These are phyloP conservation scores for Pelagia noctiluca DNA, from an alignment of 30 jellyfish, hydroid and myxozoan genomes.

Conservation along the genomic window DNA sequence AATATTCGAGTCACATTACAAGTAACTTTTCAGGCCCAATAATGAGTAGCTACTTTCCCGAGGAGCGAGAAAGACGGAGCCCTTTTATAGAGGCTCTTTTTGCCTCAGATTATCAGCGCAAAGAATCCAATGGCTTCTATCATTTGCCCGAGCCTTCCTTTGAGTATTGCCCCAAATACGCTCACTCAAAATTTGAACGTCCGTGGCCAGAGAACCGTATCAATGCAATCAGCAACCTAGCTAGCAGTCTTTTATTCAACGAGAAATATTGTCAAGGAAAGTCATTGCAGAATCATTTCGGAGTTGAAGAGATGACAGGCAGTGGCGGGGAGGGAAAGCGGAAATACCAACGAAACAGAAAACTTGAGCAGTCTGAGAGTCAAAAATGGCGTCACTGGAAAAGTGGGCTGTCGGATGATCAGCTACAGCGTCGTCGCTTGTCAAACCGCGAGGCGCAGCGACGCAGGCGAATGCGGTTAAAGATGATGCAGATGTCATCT, in stretches of 20 bases:
- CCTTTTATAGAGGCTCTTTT: conserved; percentile 51
- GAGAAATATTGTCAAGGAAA: neutral
- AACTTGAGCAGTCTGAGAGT: conserved; percentile 10
- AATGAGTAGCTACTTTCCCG: too few species aligned
- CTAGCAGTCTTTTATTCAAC: neutral
- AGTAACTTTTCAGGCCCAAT: too few species aligned
- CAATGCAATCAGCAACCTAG: neutral
- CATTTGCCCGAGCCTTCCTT: neutral
- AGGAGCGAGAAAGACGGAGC: neutral
- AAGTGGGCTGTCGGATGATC: conserved; percentile 77
- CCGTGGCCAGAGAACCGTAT: neutral
- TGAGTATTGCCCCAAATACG: neutral
- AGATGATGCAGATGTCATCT: conserved; percentile 63
- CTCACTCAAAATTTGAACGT: neutral
- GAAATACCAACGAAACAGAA: neutral
- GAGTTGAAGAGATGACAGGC: neutral
- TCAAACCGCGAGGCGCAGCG: conserved; percentile 98
- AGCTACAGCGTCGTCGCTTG: conserved; percentile 89
- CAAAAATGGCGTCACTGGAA: conserved; percentile 70
- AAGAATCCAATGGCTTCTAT: conserved; percentile 51
- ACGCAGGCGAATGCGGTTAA: conserved; percentile 89
- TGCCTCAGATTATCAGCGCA: conserved; percentile 50
- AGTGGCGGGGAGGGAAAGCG: neutral
- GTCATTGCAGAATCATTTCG: neutral
- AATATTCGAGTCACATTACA: too few species aligned